Percentiles rank a stretch among this genome's conserved stretches.
Evolutionary conservation across 1,140 invertebrate species (phyloP).

Genomic region (Lysiphlebus fabarum): DNA sequence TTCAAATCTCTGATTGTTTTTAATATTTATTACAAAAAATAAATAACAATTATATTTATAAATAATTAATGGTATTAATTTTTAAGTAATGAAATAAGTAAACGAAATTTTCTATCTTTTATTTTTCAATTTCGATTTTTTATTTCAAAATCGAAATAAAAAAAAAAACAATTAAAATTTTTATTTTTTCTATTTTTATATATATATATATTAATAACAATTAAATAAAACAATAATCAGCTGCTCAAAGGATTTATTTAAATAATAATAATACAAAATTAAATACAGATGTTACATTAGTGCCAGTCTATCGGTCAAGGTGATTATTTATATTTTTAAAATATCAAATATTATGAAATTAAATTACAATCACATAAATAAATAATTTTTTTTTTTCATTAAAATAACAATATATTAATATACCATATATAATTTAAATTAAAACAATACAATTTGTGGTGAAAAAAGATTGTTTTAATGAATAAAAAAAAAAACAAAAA

Average conservation of each 20-base stretch:
- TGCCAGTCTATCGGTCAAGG: constrained; percentile 7
- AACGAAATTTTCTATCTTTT: too few species aligned
- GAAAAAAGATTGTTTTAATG: constrained; percentile 37
- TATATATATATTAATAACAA: too few species aligned
- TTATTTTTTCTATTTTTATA: too few species aligned
- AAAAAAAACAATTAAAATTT: too few species aligned
- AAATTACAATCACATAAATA: background rate
- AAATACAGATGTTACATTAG: constrained; percentile 39
- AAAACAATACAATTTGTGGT: constrained; percentile 42
- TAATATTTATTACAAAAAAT: too few species aligned
- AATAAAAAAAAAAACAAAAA: constrained; percentile 34
- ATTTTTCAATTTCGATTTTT: too few species aligned
- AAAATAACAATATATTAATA: constrained; percentile 13
- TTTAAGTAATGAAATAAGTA: too few species aligned
- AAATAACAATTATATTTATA: too few species aligned
- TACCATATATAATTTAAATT: constrained; percentile 31
- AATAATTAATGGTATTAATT: too few species aligned
- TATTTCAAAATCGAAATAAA: too few species aligned
- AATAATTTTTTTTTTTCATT: background rate
- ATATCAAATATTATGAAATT: background rate
- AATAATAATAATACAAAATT: constrained; percentile 41
- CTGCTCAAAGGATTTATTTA: constrained; percentile 46
- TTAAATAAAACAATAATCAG: background rate
- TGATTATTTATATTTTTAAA: background rate
- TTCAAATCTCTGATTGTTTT: too few species aligned